Conservation (phyloP, 2,888 invertebrate species). For the Sesia bembeciformis region DNA sequence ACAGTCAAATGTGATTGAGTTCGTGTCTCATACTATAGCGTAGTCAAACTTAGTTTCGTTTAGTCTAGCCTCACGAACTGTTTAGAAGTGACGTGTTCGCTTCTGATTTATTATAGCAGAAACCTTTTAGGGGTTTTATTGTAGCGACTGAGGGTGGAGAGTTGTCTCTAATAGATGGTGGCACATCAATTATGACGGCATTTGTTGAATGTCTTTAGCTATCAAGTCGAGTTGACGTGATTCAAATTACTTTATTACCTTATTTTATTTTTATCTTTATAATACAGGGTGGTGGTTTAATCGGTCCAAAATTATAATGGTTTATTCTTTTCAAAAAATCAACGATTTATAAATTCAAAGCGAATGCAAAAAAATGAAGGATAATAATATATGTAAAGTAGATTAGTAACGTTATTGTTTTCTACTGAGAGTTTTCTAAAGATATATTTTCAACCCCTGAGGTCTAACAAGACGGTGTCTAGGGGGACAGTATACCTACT, state of each 20-base stretch:
- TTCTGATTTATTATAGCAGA: slow-evolving; percentile 39
- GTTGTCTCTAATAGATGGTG: slow-evolving; percentile 33
- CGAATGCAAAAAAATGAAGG: too few species aligned
- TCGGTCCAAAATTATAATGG: too few species aligned
- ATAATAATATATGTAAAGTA: too few species aligned
- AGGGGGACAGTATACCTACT: too few species aligned
- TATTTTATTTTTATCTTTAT: not conserved
- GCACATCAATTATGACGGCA: slow-evolving; percentile 32
- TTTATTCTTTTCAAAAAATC: too few species aligned
- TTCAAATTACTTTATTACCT: not conserved
- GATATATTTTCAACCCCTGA: too few species aligned
- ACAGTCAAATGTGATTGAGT: slow-evolving; percentile 45
- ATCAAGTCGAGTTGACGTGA: not conserved
- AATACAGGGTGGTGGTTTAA: too few species aligned
- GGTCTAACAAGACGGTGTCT: too few species aligned
- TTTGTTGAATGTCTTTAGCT: not conserved
- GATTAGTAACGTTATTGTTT: too few species aligned
- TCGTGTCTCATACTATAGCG: slow-evolving; percentile 30
- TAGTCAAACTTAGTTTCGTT: slow-evolving; percentile 46
- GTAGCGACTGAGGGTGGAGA: slow-evolving; percentile 20
- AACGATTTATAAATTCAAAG: too few species aligned
- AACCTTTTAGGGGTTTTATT: slow-evolving; percentile 26
- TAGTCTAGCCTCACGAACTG: slow-evolving; percentile 39
- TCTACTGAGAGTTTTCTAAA: too few species aligned
- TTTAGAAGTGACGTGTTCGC: slow-evolving; percentile 22